phyloP scores from a whole-genome alignment of 2,797 vertebrate genomes.

The Myotis pilosus region DNA sequence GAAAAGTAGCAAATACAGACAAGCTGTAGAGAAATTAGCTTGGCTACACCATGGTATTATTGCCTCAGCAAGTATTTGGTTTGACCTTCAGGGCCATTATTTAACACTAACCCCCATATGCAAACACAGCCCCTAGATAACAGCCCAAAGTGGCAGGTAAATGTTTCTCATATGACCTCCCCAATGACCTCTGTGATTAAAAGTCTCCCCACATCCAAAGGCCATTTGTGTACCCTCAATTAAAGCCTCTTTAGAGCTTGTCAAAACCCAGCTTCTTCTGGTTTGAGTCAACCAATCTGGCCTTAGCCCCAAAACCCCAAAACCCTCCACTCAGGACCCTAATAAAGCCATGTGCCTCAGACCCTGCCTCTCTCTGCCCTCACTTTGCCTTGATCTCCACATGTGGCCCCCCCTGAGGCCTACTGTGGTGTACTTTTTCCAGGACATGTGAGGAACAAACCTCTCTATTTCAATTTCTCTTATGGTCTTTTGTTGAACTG shows the following conservation, averaged over 20 bases:
- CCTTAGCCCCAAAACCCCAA: neutral
- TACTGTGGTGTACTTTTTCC: neutral
- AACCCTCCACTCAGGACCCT: neutral
- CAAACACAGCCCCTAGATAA: neutral
- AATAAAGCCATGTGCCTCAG: neutral
- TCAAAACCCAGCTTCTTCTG: neutral
- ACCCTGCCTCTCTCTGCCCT: neutral
- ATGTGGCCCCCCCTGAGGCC: accelerated
- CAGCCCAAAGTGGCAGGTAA: neutral
- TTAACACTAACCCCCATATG: neutral
- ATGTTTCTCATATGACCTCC: neutral
- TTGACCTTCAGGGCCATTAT: neutral
- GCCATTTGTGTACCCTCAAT: neutral
- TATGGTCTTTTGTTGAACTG: neutral
- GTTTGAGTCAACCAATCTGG: neutral
- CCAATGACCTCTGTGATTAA: neutral
- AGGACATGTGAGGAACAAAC: neutral
- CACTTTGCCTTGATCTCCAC: neutral
- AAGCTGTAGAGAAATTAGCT: neutral
- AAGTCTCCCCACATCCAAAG: neutral
- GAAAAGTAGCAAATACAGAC: neutral
- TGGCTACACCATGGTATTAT: neutral
- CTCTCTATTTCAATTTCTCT: neutral
- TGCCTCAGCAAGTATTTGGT: neutral
- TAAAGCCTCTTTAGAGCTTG: neutral